phyloP scores from a whole-genome alignment of 2,888 invertebrate species.

The Diplolepis rosae region DNA sequence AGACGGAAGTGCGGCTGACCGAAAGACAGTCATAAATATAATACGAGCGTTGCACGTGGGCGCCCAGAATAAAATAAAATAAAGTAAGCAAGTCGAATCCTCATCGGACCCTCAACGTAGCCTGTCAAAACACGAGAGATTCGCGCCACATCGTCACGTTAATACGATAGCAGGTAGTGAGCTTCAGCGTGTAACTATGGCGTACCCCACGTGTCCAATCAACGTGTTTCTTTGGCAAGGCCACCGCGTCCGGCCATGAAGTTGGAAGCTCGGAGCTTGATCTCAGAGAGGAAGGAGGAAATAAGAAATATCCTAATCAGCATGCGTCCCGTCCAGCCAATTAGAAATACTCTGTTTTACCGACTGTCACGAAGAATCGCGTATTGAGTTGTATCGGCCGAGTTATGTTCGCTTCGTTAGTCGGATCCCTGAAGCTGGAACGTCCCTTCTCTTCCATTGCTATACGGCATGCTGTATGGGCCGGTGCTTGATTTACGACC shows the following conservation, averaged over 20 bases:
- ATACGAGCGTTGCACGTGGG: slow-evolving; percentile 14
- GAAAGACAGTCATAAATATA: slow-evolving; percentile 26
- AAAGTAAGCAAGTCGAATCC: slow-evolving; percentile 16
- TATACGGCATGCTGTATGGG: slow-evolving; percentile 52
- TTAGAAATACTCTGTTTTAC: slow-evolving; percentile 73
- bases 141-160: slow-evolving; percentile 44
- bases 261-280: slow-evolving; percentile 32
- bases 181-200: slow-evolving; percentile 57
- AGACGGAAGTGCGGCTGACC: slow-evolving; percentile 2
- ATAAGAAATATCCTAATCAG: slow-evolving; percentile 71
- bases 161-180: slow-evolving; percentile 47
- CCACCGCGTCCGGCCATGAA: slow-evolving; percentile 53
- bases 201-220: slow-evolving; percentile 68
- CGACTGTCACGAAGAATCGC: slow-evolving; percentile 70
- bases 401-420: slow-evolving; percentile 73
- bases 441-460: slow-evolving; percentile 48
- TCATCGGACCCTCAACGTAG: slow-evolving; percentile 14
- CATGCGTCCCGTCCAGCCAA: slow-evolving; percentile 71
- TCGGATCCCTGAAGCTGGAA: slow-evolving; percentile 36
- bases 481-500: slow-evolving; percentile 71
- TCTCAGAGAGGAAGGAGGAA: slow-evolving; percentile 44
- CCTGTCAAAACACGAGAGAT: slow-evolving; percentile 40
- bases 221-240: slow-evolving; percentile 66
- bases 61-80: slow-evolving; percentile 7
- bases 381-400: slow-evolving; percentile 73